These are phyloP conservation scores for Xestia sexstrigata DNA, from an alignment of 2,888 invertebrate species.

Conservation along the genomic window DNA sequence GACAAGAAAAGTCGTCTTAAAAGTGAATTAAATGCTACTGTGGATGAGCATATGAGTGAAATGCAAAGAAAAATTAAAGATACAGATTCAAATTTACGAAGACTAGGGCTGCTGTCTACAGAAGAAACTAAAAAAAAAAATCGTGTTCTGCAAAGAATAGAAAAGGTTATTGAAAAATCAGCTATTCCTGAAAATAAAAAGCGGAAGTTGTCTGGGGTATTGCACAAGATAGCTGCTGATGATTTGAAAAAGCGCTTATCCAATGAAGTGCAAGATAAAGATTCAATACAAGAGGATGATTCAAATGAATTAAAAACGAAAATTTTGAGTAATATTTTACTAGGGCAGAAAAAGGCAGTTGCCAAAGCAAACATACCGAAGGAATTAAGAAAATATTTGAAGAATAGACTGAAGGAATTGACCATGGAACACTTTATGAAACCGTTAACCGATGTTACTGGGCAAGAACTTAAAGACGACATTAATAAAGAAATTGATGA, in stretches of 20 bases:
- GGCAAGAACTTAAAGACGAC: slow-evolving; percentile 10
- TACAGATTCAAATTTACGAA: neutral
- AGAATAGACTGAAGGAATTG: neutral
- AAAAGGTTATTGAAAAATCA: slow-evolving; percentile 2
- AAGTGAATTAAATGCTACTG: neutral
- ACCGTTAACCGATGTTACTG: neutral
- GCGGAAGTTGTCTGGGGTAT: neutral
- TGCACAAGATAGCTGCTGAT: neutral
- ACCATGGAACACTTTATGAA: neutral
- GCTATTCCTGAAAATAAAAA: neutral
- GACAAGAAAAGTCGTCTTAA: neutral
- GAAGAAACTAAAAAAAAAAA: neutral
- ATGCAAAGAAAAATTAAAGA: neutral
- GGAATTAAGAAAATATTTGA: neutral
- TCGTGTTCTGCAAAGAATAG: neutral
- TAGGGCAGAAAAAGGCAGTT: neutral
- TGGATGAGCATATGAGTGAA: neutral
- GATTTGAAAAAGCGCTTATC: neutral
- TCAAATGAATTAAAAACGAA: neutral
- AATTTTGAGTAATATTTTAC: neutral
- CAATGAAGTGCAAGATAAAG: neutral
- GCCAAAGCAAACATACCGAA: neutral
- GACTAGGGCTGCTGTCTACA: neutral
- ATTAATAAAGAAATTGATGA: slow-evolving; percentile 47
- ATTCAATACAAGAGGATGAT: neutral